Conservation (phyloP, 2,113 vertebrate species). For the Colossoma macropomum region DNA sequence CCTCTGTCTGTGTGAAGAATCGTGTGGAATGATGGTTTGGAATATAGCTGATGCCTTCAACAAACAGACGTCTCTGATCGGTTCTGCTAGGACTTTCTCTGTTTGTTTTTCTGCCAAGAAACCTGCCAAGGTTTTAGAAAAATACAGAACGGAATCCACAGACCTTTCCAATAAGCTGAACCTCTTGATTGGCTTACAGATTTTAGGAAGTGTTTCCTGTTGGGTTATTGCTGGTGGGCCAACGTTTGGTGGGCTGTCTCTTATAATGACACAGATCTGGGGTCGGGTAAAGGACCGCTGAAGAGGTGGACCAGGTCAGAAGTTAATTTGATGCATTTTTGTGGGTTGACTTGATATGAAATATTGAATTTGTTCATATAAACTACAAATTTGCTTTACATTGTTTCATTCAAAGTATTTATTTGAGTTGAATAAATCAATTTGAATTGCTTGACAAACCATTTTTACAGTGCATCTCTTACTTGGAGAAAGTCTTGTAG, state of each 20-base stretch:
- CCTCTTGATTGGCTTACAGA: not conserved
- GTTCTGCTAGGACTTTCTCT: not conserved
- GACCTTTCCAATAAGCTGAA: not conserved
- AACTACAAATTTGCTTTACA: too few species aligned
- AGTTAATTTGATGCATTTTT: too few species aligned
- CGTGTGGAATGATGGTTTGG: constrained; percentile 32
- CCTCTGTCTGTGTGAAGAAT: constrained; percentile 29
- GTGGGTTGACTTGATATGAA: too few species aligned
- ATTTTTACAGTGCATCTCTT: too few species aligned
- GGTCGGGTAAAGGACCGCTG: not conserved
- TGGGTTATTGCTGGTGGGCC: not conserved
- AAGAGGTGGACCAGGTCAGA: too few species aligned
- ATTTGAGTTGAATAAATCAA: too few species aligned
- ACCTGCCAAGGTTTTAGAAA: not conserved
- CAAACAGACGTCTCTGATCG: not conserved
- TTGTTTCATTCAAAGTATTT: too few species aligned
- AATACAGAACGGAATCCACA: not conserved
- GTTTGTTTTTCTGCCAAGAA: not conserved
- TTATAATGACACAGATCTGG: not conserved
- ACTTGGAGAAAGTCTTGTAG: not conserved
- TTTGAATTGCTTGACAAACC: too few species aligned
- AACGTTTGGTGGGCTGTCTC: not conserved
- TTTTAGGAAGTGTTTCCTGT: not conserved
- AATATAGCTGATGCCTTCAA: constrained; percentile 12
- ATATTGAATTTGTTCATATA: too few species aligned